phyloP scores from a whole-genome alignment of 2,113 vertebrate genomes.

The Rhodinocichla rosea region DNA sequence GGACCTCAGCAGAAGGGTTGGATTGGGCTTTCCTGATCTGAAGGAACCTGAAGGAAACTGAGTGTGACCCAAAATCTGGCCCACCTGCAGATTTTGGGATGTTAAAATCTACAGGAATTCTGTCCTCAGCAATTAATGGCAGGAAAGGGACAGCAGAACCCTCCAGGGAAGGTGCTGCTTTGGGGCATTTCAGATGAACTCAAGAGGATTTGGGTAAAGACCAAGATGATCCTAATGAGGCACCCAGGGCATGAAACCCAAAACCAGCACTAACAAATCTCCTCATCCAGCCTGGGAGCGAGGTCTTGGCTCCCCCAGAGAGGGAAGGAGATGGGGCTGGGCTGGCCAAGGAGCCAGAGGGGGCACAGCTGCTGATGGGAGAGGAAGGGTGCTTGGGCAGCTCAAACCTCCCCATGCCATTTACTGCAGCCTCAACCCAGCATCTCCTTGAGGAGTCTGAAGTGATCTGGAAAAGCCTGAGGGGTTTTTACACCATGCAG shows the following conservation, averaged over 20 bases:
- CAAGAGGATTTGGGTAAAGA: neutral
- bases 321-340: neutral
- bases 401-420: neutral
- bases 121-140: neutral
- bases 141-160: neutral
- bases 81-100: neutral
- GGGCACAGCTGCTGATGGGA: too few species aligned
- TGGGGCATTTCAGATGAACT: neutral
- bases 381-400: neutral
- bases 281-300: rapidly evolving
- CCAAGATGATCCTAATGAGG: rapidly evolving
- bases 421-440: neutral
- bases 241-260: neutral
- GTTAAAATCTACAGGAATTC: neutral
- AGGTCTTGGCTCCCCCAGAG: neutral
- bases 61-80: neutral
- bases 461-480: neutral
- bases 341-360: neutral
- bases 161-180: neutral
- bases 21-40: rapidly evolving
- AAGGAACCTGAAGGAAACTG: neutral
- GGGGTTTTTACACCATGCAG: neutral
- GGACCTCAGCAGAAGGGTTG: neutral
- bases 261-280: neutral
- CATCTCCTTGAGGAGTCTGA: neutral